A percentile compares a stretch with the other conserved stretches of the same genome.
These are phyloP conservation scores for Numenius arquata DNA, from an alignment of 2,113 vertebrate species.

Conservation along the genomic window DNA sequence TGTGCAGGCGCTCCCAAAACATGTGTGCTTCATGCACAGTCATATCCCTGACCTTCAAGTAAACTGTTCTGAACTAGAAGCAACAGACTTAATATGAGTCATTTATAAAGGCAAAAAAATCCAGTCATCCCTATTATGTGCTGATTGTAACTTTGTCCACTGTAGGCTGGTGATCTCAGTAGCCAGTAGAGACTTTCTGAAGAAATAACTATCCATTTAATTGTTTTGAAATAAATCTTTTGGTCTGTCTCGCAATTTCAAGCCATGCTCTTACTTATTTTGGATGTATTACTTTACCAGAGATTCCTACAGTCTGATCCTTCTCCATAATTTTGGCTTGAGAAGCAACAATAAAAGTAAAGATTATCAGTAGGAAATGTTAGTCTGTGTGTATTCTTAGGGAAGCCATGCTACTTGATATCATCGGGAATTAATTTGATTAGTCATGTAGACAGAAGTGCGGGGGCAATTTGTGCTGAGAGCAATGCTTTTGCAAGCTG, in stretches of 20 bases:
- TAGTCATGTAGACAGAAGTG: slow-evolving; percentile 33
- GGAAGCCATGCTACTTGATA: background rate
- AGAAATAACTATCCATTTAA: slow-evolving; percentile 8
- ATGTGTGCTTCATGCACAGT: background rate
- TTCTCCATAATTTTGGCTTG: background rate
- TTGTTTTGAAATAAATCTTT: slow-evolving; percentile 30
- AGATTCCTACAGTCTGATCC: background rate
- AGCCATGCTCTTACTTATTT: background rate
- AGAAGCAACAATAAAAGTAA: background rate
- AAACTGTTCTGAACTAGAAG: slow-evolving; percentile 46
- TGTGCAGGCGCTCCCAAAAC: background rate
- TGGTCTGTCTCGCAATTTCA: background rate
- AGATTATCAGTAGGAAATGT: background rate
- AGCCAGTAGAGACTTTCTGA: slow-evolving; percentile 14
- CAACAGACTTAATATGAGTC: slow-evolving; percentile 24
- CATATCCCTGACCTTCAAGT: slow-evolving; percentile 44
- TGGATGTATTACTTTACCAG: background rate
- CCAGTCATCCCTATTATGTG: slow-evolving; percentile 1
- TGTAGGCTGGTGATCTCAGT: background rate
- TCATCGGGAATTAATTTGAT: slow-evolving; percentile 35
- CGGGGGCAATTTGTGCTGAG: background rate
- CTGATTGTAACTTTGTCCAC: background rate
- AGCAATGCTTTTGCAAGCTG: slow-evolving; percentile 14
- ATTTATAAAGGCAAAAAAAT: slow-evolving; percentile 50
- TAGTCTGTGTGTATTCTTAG: background rate